phyloP scores from a whole-genome alignment of 2,113 vertebrate species.

The Etheostoma spectabile region DNA sequence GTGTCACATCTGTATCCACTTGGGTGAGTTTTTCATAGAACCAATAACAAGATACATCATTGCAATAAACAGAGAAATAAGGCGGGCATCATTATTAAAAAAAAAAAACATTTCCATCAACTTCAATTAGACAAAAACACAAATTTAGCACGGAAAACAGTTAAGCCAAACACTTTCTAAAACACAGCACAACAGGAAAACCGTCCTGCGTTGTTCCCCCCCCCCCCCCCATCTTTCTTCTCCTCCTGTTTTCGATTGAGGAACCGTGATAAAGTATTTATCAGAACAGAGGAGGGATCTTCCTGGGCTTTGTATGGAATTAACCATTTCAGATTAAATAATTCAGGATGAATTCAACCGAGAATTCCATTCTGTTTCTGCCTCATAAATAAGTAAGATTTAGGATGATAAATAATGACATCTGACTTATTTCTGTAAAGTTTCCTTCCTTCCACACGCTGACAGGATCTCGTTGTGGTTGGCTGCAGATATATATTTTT shows the following conservation, averaged over 20 bases:
- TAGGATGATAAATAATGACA: conserved; percentile 86
- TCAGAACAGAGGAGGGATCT: conserved; percentile 85
- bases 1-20: conserved; percentile 58
- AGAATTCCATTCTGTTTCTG: conserved; percentile 85
- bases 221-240: conserved; percentile 59
- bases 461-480: conserved; percentile 37
- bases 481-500: conserved; percentile 18
- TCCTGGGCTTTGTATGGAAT: conserved; percentile 83
- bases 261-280: conserved; percentile 83
- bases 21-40: conserved; percentile 28
- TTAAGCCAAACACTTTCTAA: conserved; percentile 31
- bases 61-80: conserved; percentile 39
- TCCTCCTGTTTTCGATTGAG: conserved; percentile 74
- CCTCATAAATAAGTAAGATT: conserved; percentile 85
- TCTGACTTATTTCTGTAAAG: conserved; percentile 75
- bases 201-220: too few species aligned
- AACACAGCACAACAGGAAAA: conserved; percentile 51
- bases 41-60: conserved; percentile 11
- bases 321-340: conserved; percentile 86
- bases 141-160: conserved; percentile 27
- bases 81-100: not conserved
- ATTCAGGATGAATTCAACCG: conserved; percentile 83
- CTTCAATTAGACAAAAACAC: conserved; percentile 39
- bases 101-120: conserved; percentile 22
- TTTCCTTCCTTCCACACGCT: conserved; percentile 63